Evolutionary conservation across 2,113 vertebrate genomes (phyloP).

Genomic region (Xenotilapia longispinis): DNA sequence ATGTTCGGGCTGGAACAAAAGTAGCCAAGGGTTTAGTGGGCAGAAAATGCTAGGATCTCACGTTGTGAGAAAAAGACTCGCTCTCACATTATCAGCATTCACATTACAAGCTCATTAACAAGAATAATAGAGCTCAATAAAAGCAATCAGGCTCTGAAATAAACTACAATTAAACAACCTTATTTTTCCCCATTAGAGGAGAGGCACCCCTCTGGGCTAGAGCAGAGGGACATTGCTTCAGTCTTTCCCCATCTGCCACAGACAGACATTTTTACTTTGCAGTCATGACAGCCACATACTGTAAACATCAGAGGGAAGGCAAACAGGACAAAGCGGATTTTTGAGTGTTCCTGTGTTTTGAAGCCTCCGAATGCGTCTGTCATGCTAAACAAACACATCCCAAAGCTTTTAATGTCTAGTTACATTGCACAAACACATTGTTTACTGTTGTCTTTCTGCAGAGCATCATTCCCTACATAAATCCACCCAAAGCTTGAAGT

Average conservation of each 20-base stretch:
- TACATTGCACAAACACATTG: slow-evolving; percentile 53
- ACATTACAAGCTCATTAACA: slow-evolving; percentile 74
- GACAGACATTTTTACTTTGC: slow-evolving; percentile 38
- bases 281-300: slow-evolving; percentile 24
- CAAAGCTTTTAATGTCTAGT: slow-evolving; percentile 62
- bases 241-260: slow-evolving; percentile 56
- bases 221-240: slow-evolving; percentile 43
- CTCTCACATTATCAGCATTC: slow-evolving; percentile 66
- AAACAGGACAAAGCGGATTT: slow-evolving; percentile 55
- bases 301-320: slow-evolving; percentile 42
- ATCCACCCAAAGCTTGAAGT: slow-evolving; percentile 61
- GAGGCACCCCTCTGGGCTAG: slow-evolving; percentile 43
- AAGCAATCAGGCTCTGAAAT: slow-evolving; percentile 73
- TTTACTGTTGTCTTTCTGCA: slow-evolving; percentile 55
- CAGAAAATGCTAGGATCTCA: slow-evolving; percentile 3
- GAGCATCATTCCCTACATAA: slow-evolving; percentile 44
- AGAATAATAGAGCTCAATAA: slow-evolving; percentile 77
- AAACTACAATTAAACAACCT: slow-evolving; percentile 76
- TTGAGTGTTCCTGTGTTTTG: slow-evolving; percentile 42
- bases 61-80: slow-evolving; percentile 25
- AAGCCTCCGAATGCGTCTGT: slow-evolving; percentile 34
- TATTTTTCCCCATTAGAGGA: slow-evolving; percentile 71
- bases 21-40: slow-evolving; percentile 16
- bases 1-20: slow-evolving; percentile 22
- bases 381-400: slow-evolving; percentile 55